Evolutionary conservation across 2,888 invertebrate genomes (phyloP), one percentile per base, ranked within the genome.

Genomic region (Aphidoletes aphidimyza): DNA sequence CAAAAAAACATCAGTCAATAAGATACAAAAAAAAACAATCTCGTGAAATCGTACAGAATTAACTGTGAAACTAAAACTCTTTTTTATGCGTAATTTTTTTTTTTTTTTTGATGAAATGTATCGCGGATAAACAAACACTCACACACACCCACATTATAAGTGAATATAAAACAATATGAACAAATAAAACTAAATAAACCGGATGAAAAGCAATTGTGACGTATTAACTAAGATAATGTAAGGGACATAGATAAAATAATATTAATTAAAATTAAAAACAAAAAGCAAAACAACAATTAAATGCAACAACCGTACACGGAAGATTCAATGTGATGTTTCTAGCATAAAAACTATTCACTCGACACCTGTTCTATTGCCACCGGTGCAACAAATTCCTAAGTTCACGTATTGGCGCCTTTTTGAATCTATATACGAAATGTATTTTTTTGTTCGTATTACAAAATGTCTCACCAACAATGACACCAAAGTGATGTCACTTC

Each of bases 171-270:
- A n/a, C n/a, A n/a, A n/a, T n/a, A n/a, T n/a, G n/a, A n/a, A n/a
- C n/a, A 54, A 54, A 54, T 54, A 54, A 5, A n/a, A 17, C 22
- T 5, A 69, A 69, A 9, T 69, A 26, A 69, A 69, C 26, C n/a
- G 69, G 69, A 69, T 11, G 6, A 54, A 69, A 69, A 69, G 69
- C 69, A 69, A 69, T 69, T 69, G 69, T 69, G 69, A 69, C 2
- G 30, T 30, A 34, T 69, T 11, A 69, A 69, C 69, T 69, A 69
- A 69, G 69, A 69, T 69, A 69, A n/a, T 69, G 17, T 30, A 30
- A 69, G 69, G 69, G n/a, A 34, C 17, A 69, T 69, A 69, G 54
- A n/a, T 54, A 54, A 54, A 47, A 47, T 19, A 47, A 11, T 17
- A 14, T 19, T 8, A 14, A 47, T 17, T 2, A 47, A 47, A 2